Conservation (phyloP, 2,113 vertebrate genomes). For the Misgurnus anguillicaudatus region DNA sequence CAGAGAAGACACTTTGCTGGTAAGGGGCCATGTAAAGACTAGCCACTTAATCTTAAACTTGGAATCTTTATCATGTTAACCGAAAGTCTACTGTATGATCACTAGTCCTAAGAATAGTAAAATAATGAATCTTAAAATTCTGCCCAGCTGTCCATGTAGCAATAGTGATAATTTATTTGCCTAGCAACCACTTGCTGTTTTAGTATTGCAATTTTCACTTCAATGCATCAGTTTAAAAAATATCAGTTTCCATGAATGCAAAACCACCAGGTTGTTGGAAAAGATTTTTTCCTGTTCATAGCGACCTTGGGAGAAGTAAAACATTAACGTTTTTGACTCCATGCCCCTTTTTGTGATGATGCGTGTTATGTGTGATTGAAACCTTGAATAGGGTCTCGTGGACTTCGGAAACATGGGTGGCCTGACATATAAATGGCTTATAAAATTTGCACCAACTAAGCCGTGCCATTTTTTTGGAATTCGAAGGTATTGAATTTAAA, state of each 20-base stretch:
- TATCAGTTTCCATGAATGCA: slow-evolving; percentile 26
- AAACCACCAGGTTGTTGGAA: slow-evolving; percentile 36
- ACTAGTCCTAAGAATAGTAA: slow-evolving; percentile 24
- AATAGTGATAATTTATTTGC: slow-evolving; percentile 20
- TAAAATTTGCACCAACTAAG: slow-evolving; percentile 51
- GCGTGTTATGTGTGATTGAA: slow-evolving; percentile 40
- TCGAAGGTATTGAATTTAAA: slow-evolving; percentile 42
- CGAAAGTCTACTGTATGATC: not conserved
- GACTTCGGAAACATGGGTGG: slow-evolving; percentile 44
- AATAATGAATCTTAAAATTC: not conserved
- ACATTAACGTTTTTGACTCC: slow-evolving; percentile 39
- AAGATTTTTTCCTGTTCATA: slow-evolving; percentile 36
- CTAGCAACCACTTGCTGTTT: not conserved
- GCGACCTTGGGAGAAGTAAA: slow-evolving; percentile 32
- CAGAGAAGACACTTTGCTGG: slow-evolving; percentile 23
- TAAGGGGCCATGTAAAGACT: slow-evolving; percentile 39
- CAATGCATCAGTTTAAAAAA: not conserved
- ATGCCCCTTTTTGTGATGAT: slow-evolving; percentile 31
- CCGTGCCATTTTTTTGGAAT: slow-evolving; percentile 42
- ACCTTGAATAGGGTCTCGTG: slow-evolving; percentile 16
- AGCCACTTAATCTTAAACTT: slow-evolving; percentile 4
- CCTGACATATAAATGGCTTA: slow-evolving; percentile 41
- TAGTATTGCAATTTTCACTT: not conserved
- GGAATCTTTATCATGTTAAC: slow-evolving; percentile 32
- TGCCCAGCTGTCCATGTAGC: not conserved